These are phyloP conservation scores for Gastrophryne carolinensis DNA, from an alignment of 2,797 vertebrate species.

Conservation along the genomic window DNA sequence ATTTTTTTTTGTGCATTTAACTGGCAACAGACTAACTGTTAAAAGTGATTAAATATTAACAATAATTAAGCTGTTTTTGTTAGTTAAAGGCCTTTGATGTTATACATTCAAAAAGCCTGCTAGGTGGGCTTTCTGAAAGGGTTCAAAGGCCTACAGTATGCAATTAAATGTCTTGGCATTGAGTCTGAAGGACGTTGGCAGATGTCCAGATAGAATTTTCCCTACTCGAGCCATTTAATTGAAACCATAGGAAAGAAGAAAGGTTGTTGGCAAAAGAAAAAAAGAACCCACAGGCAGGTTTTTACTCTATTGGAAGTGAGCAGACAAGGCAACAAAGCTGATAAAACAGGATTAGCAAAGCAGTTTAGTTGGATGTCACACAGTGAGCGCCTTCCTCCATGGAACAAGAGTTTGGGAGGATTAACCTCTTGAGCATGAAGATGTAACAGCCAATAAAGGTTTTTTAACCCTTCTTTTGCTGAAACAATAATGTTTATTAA, in stretches of 20 bases:
- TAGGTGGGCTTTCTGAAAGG: slow-evolving; percentile 58
- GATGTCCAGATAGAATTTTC: slow-evolving; percentile 67
- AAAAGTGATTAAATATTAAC: slow-evolving; percentile 59
- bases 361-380: slow-evolving; percentile 75
- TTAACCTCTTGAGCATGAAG: slow-evolving; percentile 74
- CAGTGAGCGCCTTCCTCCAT: slow-evolving; percentile 71
- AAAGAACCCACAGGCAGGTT: slow-evolving; percentile 66
- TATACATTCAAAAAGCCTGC: slow-evolving; percentile 52
- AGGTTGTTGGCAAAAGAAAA: slow-evolving; percentile 59
- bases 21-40: slow-evolving; percentile 55
- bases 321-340: slow-evolving; percentile 79
- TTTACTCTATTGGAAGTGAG: slow-evolving; percentile 73
- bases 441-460: slow-evolving; percentile 70
- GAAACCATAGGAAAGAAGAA: slow-evolving; percentile 65
- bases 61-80: slow-evolving; percentile 51
- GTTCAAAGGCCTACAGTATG: slow-evolving; percentile 51
- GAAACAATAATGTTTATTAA: not conserved
- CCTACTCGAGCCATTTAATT: slow-evolving; percentile 75
- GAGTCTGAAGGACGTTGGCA: slow-evolving; percentile 79
- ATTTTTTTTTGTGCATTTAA: slow-evolving; percentile 60
- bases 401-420: slow-evolving; percentile 75
- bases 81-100: slow-evolving; percentile 54
- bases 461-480: slow-evolving; percentile 65
- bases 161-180: slow-evolving; percentile 73
- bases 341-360: slow-evolving; percentile 80